phyloP scores from a whole-genome alignment of 2,888 invertebrate genomes.

The Cordilura impudica region DNA sequence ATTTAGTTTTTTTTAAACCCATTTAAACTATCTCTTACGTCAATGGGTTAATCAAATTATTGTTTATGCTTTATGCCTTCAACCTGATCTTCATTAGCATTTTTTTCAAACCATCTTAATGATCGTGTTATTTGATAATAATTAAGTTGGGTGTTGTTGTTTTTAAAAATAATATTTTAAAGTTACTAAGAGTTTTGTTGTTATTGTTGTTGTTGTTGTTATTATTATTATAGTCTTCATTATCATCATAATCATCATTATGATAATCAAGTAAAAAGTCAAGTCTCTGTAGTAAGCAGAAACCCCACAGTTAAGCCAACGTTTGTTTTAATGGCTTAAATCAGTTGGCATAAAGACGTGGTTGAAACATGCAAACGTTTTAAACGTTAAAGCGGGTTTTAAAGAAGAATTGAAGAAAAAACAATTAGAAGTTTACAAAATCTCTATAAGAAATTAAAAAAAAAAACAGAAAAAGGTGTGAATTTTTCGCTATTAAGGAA shows the following conservation, averaged over 20 bases:
- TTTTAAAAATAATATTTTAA: conserved; percentile 10
- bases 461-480: not conserved
- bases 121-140: not conserved
- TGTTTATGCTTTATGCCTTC: not conserved
- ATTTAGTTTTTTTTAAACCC: too few species aligned
- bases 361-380: conserved; percentile 57
- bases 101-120: not conserved
- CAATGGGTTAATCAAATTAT: not conserved
- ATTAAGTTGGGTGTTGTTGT: not conserved
- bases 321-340: conserved; percentile 44
- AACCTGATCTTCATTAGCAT: conserved; percentile 28
- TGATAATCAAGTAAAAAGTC: not conserved
- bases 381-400: conserved; percentile 34
- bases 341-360: conserved; percentile 61
- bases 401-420: conserved; percentile 4
- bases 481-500: too few species aligned
- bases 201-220: conserved; percentile 5
- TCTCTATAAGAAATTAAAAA: conserved; percentile 7
- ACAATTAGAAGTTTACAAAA: conserved; percentile 26
- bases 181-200: not conserved
- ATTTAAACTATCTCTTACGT: too few species aligned
- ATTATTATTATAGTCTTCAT: not conserved
- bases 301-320: conserved; percentile 44
- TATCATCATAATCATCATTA: not conserved
- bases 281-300: conserved; percentile 26